Evolutionary conservation across 2,888 invertebrate genomes (phyloP), one percentile per base, ranked within the genome.

Genomic region (Habrosyne pyritoides): DNA sequence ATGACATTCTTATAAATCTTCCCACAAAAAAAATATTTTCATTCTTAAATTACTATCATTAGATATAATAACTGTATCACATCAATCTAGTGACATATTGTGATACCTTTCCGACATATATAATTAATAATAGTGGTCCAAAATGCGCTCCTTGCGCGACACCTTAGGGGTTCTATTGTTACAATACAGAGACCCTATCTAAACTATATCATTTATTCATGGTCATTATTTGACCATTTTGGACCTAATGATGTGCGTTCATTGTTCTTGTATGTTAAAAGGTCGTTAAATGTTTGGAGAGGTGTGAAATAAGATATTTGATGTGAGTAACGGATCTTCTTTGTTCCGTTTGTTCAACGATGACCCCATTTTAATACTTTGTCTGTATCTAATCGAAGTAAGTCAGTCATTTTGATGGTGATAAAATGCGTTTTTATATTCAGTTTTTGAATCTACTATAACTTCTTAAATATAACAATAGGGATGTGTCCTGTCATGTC

Each of bases 221-320:
- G 92, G 92, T 91, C 91, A 92, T 92, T 91, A 91, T 91, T 91
- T 91, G 91, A 91, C 91, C 91, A 86, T 91, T 91, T 89, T 81
- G 66, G 75, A 83, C 84, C 86, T 91, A 90, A 91, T 92, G 91
- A 89, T 89, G 86, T 86, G 83, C 77, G 73, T 82, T 84, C 85
- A 80, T 90, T 91, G 91, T 90, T 88, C 86, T 87, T 83, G 78
- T 77, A 67, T 79, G 80, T 81, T 83, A 78, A 79, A 81, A 80
- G 63, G 80, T 82, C 82, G 81, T 88, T 85, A 83, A 85, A 79
- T 79, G 75, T 85, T 83, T 80, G 71, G 74, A 86, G 83, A 84
- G 83, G 86, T 87, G 86, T 89, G 89, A 89, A 91, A 90, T 90
- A 79, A 79, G 86, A 89, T 89, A 83, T 71, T 81, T 84, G 83